Evolutionary conservation across 2,888 invertebrate genomes (phyloP), one percentile per base, ranked within the genome.

Genomic region (Eugnorisma glareosa): DNA sequence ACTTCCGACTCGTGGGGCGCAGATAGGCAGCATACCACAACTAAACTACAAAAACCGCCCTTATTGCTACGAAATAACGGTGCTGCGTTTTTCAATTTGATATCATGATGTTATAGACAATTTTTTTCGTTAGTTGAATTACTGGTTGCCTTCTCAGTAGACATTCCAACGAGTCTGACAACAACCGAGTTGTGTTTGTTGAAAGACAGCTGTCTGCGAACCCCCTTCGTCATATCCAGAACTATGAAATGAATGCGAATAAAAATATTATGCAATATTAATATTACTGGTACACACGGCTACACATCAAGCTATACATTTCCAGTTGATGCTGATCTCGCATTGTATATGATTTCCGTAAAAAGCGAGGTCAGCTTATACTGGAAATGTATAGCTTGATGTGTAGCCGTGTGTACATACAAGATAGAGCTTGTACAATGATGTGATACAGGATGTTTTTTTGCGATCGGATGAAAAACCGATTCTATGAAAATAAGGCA

Each of bases 211-310:
- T 37, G 28, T 76, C 31, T 76, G 45, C 37, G 37, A 76, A 67
- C 76, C n/a, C 28, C n/a, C 3, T 54, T 35, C 64, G 5, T 21
- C 6, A 45, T 13, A 43, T 13, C 13, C n/a, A 40, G 21, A 37
- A 57, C 54, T 13, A 24, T 24, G 43, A 59, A 45, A 57, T 21
- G 1, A n/a, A 10, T 6, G 0, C 7, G 18, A 31, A n/a, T 54
- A 10, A 45, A 45, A 43, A 37, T 45, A 77, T 61, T 67, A 67
- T 57, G 54, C 21, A 63, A n/a, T 45, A 35, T 76, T 67, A 59
- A 28, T 54, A 45, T n/a, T n/a, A 54, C 8, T n/a, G n/a, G n/a
- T n/a, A n/a, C n/a, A n/a, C n/a, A n/a, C n/a, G n/a, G n/a, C n/a
- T n/a, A n/a, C n/a, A n/a, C n/a, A n/a, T n/a, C n/a, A n/a, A n/a